Percentiles rank a stretch among this genome's conserved stretches.
Conservation (phyloP, 2,797 vertebrate genomes). For the Botia almorhae region DNA sequence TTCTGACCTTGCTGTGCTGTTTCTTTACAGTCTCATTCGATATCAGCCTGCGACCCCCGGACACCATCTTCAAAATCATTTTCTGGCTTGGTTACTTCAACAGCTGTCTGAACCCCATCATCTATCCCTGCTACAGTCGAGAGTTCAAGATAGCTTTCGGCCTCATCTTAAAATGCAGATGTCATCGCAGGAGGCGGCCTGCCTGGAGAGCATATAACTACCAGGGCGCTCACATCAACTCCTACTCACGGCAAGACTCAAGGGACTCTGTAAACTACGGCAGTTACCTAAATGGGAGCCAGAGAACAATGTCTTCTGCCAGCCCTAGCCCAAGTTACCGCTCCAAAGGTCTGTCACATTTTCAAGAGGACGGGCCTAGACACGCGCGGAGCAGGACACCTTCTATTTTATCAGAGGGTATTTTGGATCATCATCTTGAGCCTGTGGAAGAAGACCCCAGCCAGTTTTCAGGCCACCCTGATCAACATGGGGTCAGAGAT, state of each 20-base stretch:
- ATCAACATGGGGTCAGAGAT: not conserved
- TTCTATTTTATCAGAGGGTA: conserved; percentile 36
- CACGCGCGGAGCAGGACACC: conserved; percentile 65
- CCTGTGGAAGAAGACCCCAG: conserved; percentile 45
- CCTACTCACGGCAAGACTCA: conserved; percentile 72
- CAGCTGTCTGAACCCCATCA: conserved; percentile 95
- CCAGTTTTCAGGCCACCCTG: conserved; percentile 8
- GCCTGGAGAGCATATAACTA: conserved; percentile 83
- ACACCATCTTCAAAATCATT: conserved; percentile 87
- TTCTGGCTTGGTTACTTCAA: conserved; percentile 98
- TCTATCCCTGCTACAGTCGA: conserved; percentile 94
- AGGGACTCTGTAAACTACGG: conserved; percentile 69
- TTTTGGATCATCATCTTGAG: conserved; percentile 49
- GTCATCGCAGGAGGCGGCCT: conserved; percentile 74
- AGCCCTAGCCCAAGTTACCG: conserved; percentile 75
- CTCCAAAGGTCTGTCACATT: conserved; percentile 60
- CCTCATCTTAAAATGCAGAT: conserved; percentile 75
- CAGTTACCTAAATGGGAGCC: conserved; percentile 83
- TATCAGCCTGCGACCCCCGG: conserved; percentile 82
- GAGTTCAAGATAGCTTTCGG: conserved; percentile 85
- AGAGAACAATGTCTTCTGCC: conserved; percentile 84
- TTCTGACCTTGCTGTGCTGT: not conserved
- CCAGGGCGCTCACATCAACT: conserved; percentile 79
- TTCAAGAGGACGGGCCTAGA: conserved; percentile 73
- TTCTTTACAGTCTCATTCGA: conserved; percentile 83